Percentiles rank a stretch among this genome's conserved stretches.
Conservation (phyloP, 2,888 invertebrate species). For the Torymus texanus region DNA sequence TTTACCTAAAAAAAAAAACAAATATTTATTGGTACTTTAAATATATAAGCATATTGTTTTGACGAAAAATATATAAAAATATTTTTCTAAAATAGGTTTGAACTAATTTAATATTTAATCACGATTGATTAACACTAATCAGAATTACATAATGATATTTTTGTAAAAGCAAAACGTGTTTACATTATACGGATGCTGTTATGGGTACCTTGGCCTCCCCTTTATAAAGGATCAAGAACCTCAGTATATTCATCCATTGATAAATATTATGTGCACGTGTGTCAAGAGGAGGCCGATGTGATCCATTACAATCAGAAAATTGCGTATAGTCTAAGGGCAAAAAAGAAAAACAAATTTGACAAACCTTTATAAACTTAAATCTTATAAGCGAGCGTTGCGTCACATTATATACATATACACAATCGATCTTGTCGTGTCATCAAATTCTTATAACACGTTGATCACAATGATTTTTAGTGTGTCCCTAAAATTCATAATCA, state of each 20-base stretch:
- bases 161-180: conserved; percentile 7
- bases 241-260: conserved; percentile 48
- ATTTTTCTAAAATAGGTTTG: too few species aligned
- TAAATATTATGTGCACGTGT: conserved; percentile 47
- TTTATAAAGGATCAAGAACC: conserved; percentile 60
- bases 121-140: neutral
- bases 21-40: too few species aligned
- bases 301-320: conserved; percentile 66
- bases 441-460: conserved; percentile 16
- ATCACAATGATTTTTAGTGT: conserved; percentile 6
- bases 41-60: too few species aligned
- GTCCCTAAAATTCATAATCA: too few species aligned
- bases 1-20: too few species aligned
- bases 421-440: conserved; percentile 40
- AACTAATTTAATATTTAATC: too few species aligned
- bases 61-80: too few species aligned
- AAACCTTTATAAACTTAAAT: neutral
- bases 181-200: conserved; percentile 48
- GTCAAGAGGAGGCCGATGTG: conserved; percentile 74
- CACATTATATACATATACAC: too few species aligned
- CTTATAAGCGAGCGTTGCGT: too few species aligned
- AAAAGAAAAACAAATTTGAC: conserved; percentile 13
- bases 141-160: conserved; percentile 17
- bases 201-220: conserved; percentile 75
- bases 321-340: conserved; percentile 34